Percentiles rank a stretch among this genome's conserved stretches.
phyloP scores from a whole-genome alignment of 2,797 vertebrate genomes.

The Vespertilio murinus region DNA sequence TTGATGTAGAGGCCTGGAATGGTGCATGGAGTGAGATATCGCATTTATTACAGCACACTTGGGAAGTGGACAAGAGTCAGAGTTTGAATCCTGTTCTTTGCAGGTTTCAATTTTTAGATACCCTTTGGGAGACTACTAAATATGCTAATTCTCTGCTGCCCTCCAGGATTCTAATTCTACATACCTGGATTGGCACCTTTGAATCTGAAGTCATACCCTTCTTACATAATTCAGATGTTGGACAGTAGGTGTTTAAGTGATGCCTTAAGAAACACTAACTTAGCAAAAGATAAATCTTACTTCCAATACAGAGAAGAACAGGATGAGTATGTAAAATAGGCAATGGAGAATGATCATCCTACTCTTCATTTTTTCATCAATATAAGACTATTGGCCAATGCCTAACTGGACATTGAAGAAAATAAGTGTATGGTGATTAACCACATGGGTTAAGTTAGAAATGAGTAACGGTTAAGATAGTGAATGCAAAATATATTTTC shows the following conservation, averaged over 20 bases:
- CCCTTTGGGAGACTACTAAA: background rate
- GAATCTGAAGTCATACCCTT: background rate
- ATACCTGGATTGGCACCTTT: background rate
- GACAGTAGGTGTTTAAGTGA: background rate
- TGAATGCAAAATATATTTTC: background rate
- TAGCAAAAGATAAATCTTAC: background rate
- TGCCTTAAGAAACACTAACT: background rate
- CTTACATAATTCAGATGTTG: background rate
- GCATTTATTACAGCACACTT: no score
- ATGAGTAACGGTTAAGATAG: background rate
- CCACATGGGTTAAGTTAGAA: background rate
- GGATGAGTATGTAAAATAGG: fast-evolving
- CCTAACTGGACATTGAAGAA: background rate
- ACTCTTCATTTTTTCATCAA: fast-evolving
- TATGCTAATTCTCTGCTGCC: background rate
- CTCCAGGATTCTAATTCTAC: fast-evolving
- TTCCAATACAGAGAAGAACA: background rate
- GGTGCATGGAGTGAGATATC: fast-evolving
- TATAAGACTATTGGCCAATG: background rate
- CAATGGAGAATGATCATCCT: background rate
- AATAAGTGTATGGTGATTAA: background rate
- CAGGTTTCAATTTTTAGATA: background rate
- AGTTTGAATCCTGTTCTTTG: background rate
- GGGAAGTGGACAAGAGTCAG: background rate
- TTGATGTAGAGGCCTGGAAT: fast-evolving